Evolutionary conservation across 2,888 invertebrate genomes (phyloP).

Genomic region (Cephus pygmeus): DNA sequence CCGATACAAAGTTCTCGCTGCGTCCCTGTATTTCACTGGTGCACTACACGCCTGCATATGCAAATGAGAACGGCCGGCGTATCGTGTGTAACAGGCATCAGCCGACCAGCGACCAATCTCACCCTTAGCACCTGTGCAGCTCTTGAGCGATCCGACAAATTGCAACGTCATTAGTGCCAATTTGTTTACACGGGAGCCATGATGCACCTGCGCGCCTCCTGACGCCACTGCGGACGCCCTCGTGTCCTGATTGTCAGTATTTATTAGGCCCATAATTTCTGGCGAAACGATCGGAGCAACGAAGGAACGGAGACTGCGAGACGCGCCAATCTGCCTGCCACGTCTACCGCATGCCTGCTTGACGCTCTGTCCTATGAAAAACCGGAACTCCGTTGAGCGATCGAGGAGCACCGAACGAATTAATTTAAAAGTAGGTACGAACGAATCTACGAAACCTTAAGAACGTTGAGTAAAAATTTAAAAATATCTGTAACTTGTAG

Average conservation of each 20-base stretch:
- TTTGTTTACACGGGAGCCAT: constrained; percentile 52
- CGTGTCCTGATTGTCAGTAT: constrained; percentile 25
- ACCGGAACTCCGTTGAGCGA: constrained; percentile 7
- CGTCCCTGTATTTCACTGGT: not conserved
- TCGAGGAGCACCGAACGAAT: constrained; percentile 1
- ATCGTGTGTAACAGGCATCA: constrained; percentile 30
- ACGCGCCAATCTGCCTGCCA: no score
- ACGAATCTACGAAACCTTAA: no score
- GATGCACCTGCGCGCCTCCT: constrained; percentile 14
- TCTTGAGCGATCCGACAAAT: constrained; percentile 57
- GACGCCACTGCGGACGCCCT: constrained; percentile 32
- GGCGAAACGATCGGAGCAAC: no score
- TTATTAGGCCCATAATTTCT: constrained; percentile 34
- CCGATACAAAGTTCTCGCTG: not conserved
- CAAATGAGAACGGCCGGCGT: constrained; percentile 27
- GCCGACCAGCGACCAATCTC: constrained; percentile 36
- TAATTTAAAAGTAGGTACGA: constrained; percentile 11
- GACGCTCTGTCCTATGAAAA: constrained; percentile 14
- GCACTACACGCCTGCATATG: constrained; percentile 19
- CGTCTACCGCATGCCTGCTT: no score
- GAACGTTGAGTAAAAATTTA: constrained; percentile 35
- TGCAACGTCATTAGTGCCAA: constrained; percentile 61
- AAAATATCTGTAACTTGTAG: constrained; percentile 41
- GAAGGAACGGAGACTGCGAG: no score
- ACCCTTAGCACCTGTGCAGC: constrained; percentile 28